Evolutionary conservation across 2,888 invertebrate genomes (phyloP).

Genomic region (Cynaeus angustus): DNA sequence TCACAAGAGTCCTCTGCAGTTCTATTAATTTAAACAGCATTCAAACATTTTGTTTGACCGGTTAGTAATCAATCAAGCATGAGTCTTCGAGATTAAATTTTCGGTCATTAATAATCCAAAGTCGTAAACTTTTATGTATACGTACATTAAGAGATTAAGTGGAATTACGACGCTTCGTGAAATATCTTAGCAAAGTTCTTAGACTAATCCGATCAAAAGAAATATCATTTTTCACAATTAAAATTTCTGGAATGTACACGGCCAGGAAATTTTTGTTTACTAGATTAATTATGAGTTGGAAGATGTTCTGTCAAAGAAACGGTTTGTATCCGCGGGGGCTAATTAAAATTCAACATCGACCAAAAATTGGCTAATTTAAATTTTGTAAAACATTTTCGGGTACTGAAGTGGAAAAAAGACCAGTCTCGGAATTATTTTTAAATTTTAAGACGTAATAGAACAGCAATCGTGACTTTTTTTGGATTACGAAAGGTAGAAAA

Average conservation of each 20-base stretch:
- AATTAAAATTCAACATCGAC: conserved; percentile 22
- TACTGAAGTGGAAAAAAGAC: no score
- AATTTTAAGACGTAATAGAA: no score
- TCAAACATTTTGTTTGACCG: background rate
- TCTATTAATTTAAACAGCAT: background rate
- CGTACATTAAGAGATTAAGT: conserved; percentile 5
- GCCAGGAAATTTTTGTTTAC: background rate
- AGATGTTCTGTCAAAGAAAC: conserved; percentile 16
- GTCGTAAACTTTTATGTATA: conserved; percentile 7
- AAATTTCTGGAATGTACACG: background rate
- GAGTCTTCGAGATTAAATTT: conserved; percentile 3
- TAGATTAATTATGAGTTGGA: conserved; percentile 15
- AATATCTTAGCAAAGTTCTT: background rate
- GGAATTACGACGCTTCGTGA: background rate
- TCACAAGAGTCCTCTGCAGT: background rate
- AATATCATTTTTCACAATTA: conserved; percentile 14
- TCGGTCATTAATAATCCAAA: background rate
- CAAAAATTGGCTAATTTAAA: background rate
- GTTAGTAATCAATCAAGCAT: conserved; percentile 1
- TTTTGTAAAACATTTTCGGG: no score
- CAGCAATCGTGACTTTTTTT: no score
- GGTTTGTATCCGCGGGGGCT: conserved; percentile 1
- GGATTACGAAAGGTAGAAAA: no score
- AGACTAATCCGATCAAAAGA: background rate
- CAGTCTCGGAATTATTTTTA: no score